Evolutionary conservation across 1,140 invertebrate species (phyloP).

Genomic region (Tachypleus tridentatus): DNA sequence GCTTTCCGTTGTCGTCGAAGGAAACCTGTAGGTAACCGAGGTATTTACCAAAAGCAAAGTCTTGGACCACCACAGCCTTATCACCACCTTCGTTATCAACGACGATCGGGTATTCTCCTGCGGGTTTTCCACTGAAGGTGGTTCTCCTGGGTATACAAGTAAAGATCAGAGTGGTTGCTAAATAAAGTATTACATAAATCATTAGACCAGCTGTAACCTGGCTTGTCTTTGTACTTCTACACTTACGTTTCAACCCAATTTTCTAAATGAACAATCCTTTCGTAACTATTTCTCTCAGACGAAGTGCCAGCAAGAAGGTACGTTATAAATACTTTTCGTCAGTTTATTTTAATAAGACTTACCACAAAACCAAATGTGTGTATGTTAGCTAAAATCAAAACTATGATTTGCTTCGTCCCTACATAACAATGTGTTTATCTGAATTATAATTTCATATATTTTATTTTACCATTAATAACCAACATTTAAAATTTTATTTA

Average conservation of each 20-base stretch:
- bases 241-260: too few relatives aligned
- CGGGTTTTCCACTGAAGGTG: constrained; percentile 52
- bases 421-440: too few relatives aligned
- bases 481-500: constrained; percentile 39
- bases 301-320: too few relatives aligned
- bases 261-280: too few relatives aligned
- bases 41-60: constrained; percentile 85
- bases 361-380: too few relatives aligned
- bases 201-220: background rate
- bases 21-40: constrained; percentile 58
- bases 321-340: too few relatives aligned
- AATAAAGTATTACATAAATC: background rate
- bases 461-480: background rate
- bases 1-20: constrained; percentile 60
- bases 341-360: too few relatives aligned
- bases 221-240: too few relatives aligned
- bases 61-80: constrained; percentile 73
- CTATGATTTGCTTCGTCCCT: too few relatives aligned
- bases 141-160: constrained; percentile 30
- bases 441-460: too few relatives aligned
- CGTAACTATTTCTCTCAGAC: background rate
- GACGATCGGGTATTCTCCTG: constrained; percentile 62
- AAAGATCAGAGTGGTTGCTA: constrained; percentile 6
- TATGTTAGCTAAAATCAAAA: too few relatives aligned
- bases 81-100: constrained; percentile 54